phyloP scores from a whole-genome alignment of 2,888 invertebrate species.

The Zele albiditarsus region DNA sequence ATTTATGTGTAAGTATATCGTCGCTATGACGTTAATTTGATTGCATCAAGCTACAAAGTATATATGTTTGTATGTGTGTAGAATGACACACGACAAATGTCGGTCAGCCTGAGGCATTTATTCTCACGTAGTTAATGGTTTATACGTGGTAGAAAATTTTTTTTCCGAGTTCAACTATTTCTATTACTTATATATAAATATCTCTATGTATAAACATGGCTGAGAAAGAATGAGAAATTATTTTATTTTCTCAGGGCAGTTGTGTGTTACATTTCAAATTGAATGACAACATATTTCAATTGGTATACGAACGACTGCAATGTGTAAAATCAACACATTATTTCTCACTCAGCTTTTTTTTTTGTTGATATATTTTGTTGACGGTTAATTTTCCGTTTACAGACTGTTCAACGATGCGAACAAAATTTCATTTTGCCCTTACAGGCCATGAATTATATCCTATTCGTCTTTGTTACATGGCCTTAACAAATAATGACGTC shows the following conservation, averaged over 20 bases:
- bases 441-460: not conserved
- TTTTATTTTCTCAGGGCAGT: not conserved
- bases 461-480: no score
- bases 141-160: not conserved
- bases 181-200: not conserved
- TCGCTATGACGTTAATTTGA: conserved; percentile 25
- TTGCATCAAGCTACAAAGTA: conserved; percentile 14
- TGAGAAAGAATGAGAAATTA: not conserved
- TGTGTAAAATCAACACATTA: not conserved
- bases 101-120: conserved; percentile 11
- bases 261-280: not conserved
- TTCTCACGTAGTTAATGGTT: not conserved
- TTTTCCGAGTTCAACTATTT: not conserved
- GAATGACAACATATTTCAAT: not conserved
- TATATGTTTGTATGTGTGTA: conserved; percentile 1
- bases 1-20: not conserved
- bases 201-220: not conserved
- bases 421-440: not conserved
- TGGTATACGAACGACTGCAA: not conserved
- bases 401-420: not conserved
- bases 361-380: not conserved
- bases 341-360: not conserved
- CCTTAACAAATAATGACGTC: no score
- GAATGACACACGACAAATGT: conserved; percentile 8
- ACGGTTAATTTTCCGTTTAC: not conserved